Percentiles rank a stretch among this genome's conserved stretches.
These are phyloP conservation scores for Drosophila neotestacea DNA, from an alignment of 2,888 invertebrate genomes.

Conservation along the genomic window DNA sequence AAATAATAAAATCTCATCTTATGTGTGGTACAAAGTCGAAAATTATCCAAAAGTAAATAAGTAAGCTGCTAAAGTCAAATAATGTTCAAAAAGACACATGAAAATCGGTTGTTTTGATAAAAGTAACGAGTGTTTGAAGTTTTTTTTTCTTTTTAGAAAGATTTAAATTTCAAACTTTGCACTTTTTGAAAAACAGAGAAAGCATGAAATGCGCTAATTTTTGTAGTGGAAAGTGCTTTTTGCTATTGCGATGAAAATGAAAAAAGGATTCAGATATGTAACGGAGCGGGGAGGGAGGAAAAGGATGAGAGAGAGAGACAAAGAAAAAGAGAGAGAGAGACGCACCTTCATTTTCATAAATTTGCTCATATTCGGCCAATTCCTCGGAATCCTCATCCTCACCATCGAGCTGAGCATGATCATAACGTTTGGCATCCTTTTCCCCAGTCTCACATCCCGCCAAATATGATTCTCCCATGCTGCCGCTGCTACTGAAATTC, in stretches of 20 bases:
- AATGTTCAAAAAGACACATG: too few relatives aligned
- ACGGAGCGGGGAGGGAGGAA: not conserved
- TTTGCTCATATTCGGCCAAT: constrained; percentile 90
- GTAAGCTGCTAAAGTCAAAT: too few relatives aligned
- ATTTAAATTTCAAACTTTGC: too few relatives aligned
- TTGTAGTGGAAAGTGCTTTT: too few relatives aligned
- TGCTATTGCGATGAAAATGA: not conserved
- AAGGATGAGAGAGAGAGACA: not conserved
- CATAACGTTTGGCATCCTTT: constrained; percentile 84
- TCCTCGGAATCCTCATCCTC: constrained; percentile 90
- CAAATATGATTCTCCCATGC: constrained; percentile 82
- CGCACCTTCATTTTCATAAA: constrained; percentile 87
- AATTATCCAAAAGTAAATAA: too few relatives aligned
- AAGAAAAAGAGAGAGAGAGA: not conserved
- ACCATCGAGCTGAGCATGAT: constrained; percentile 91
- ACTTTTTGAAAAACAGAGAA: too few relatives aligned
- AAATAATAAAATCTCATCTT: too few relatives aligned
- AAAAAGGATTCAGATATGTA: not conserved
- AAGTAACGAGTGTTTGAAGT: too few relatives aligned
- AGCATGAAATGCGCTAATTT: too few relatives aligned
- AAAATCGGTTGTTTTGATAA: too few relatives aligned
- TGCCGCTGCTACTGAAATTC: constrained; percentile 86
- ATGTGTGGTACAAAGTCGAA: too few relatives aligned
- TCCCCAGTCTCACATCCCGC: constrained; percentile 70
- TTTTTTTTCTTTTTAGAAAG: too few relatives aligned